Base-by-base conservation (phyloP, 2,797 vertebrate genomes). In the Microctenopoma steveboyesi region DNA sequence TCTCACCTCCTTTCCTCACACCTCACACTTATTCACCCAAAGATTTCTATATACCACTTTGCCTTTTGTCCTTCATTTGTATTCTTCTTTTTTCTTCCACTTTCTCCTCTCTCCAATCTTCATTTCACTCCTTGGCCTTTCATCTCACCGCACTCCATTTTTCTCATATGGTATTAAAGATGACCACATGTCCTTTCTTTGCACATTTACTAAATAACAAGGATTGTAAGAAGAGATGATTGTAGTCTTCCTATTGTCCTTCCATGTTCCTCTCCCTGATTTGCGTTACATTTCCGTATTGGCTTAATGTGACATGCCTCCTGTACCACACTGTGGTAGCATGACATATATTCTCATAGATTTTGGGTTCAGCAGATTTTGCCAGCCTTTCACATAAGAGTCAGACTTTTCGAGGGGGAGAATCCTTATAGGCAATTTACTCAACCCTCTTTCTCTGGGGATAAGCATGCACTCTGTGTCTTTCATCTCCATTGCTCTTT, bases 401-500 rank as follows among this genome's bases (percentile, higher is more conserved):
- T 68, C 56, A 71, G 60, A 69, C 63, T 42, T 83, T 84, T 76
- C 33, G 25, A 42, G 64, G 57, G 43, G 81, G 66, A 82, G 43
- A 76, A 83, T 74, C 67, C 64, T 65, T 63, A 70, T 55, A 64
- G 55, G 63, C 64, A 72, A 84, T 83, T 83, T 73, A 50, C 54
- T 72, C 22, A 65, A 40, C 64, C 37, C 43, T 25, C 40, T 57
- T 56, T 64, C 65, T 60, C 15, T 59, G 43, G 61, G 18, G 52
- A 50, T 6, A 74, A 56, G 56, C 71, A 62, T 47, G 60, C 53
- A 68, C 49, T 66, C 52, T 67, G 47, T 67, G 72, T 64, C 81
- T 88, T 87, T 84, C 69, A 84, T 84, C 75, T 76, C 63, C 49
- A 40, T 35, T 52, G 53, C 57, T 48, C 74, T 50, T 78, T 71